Evolutionary conservation across 2,113 vertebrate genomes (phyloP).

Genomic region (Megaceryle torquata): DNA sequence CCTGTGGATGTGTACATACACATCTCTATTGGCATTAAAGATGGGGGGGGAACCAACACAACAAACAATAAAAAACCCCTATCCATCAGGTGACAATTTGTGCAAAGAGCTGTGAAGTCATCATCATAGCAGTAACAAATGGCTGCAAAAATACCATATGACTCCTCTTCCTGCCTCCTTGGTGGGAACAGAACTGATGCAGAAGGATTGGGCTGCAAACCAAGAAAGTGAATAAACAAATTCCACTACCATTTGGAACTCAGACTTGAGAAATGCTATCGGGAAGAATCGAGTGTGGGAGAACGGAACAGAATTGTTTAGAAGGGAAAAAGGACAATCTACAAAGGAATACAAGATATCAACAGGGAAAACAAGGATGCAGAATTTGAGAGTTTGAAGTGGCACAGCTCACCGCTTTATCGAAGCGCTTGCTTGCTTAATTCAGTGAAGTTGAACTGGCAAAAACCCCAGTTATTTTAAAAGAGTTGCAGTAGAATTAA

Average conservation of each 20-base stretch:
- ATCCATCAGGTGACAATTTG: slow-evolving; percentile 61
- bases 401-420: background rate
- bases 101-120: slow-evolving; percentile 42
- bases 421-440: background rate
- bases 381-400: background rate
- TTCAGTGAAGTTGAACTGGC: background rate
- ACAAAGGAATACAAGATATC: background rate
- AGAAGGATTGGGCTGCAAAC: slow-evolving; percentile 71
- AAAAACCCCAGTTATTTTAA: background rate
- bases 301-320: slow-evolving; percentile 19
- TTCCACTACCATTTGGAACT: slow-evolving; percentile 58
- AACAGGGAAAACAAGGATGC: background rate
- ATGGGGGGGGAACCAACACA: no score
- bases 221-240: slow-evolving; percentile 75
- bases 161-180: slow-evolving; percentile 64
- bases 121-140: slow-evolving; percentile 69
- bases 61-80: background rate
- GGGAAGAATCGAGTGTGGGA: slow-evolving; percentile 15
- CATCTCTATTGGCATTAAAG: background rate
- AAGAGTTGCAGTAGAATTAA: background rate
- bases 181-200: slow-evolving; percentile 60
- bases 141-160: slow-evolving; percentile 68
- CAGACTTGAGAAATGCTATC: slow-evolving; percentile 51
- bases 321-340: background rate
- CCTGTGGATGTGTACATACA: background rate